These are phyloP conservation scores for Fregetta grallaria DNA, from an alignment of 2,113 vertebrate species.

Conservation along the genomic window DNA sequence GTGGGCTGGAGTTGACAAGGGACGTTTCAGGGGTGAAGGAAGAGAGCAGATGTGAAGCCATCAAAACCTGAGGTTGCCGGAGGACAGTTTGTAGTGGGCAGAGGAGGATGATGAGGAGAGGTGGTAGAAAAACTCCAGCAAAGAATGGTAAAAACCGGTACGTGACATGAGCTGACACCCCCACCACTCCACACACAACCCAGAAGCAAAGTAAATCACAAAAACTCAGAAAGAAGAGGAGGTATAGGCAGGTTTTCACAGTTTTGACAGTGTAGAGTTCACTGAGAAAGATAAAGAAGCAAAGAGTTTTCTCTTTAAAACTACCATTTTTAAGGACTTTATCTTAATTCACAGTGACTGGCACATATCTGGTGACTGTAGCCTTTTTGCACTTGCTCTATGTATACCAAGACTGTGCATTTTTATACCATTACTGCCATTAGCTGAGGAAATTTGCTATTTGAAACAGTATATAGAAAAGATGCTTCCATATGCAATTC, in stretches of 20 bases:
- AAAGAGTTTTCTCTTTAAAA: neutral
- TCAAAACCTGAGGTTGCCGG: neutral
- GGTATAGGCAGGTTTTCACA: neutral
- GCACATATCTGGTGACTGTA: neutral
- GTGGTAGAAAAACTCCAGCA: neutral
- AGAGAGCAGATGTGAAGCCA: neutral
- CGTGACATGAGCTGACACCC: neutral
- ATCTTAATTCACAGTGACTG: neutral
- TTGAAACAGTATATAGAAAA: neutral
- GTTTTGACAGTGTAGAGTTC: neutral
- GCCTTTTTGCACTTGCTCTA: neutral
- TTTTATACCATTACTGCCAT: fast-evolving
- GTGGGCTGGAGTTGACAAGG: neutral
- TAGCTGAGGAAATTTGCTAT: neutral
- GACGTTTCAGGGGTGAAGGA: neutral
- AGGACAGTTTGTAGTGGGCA: neutral
- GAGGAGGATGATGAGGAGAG: neutral
- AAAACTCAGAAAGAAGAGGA: neutral
- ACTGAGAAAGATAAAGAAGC: neutral
- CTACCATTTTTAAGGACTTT: neutral
- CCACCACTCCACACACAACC: fast-evolving
- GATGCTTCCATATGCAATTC: neutral
- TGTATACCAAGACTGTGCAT: neutral
- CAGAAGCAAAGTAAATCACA: neutral
- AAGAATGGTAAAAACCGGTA: neutral